Conservation (phyloP, 1,140 invertebrate species). For the Nasonia longicornis region DNA sequence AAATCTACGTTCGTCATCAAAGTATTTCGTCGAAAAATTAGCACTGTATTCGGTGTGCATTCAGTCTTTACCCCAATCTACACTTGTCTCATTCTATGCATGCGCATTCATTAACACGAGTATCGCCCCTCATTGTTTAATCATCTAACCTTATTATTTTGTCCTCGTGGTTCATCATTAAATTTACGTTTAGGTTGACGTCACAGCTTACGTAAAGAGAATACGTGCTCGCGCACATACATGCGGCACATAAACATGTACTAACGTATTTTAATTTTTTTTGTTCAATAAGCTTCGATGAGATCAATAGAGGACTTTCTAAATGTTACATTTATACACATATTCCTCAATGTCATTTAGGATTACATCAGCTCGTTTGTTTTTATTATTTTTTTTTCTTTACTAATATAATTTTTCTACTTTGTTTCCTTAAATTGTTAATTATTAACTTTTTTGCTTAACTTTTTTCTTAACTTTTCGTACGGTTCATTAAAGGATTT, state of each 20-base stretch:
- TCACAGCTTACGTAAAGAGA: constrained; percentile 33
- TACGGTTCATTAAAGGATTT: constrained; percentile 42
- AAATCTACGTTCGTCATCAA: constrained; percentile 38
- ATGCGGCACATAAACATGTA: background rate
- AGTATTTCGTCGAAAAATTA: constrained; percentile 44
- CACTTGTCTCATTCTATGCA: constrained; percentile 14
- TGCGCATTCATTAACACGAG: constrained; percentile 11
- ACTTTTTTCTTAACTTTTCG: constrained; percentile 23
- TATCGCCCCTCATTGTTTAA: constrained; percentile 20
- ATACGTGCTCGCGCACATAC: background rate
- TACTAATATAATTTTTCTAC: constrained; percentile 21
- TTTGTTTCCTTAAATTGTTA: constrained; percentile 22
- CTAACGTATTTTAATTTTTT: constrained; percentile 24
- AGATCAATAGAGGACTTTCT: constrained; percentile 47
- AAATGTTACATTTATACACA: constrained; percentile 48
- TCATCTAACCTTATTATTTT: constrained; percentile 25
- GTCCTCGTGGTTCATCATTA: background rate
- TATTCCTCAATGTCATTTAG: constrained; percentile 35
- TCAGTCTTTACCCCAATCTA: constrained; percentile 44
- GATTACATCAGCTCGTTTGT: constrained; percentile 37
- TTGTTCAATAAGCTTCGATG: constrained; percentile 40
- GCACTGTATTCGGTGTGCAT: constrained; percentile 40
- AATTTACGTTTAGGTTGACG: constrained; percentile 32
- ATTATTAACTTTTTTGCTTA: constrained; percentile 11
- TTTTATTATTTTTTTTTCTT: constrained; percentile 13